Percentiles rank a stretch among this genome's conserved stretches.
These are phyloP conservation scores for Tiphia femorata DNA, from an alignment of 2,888 invertebrate genomes.

Conservation along the genomic window DNA sequence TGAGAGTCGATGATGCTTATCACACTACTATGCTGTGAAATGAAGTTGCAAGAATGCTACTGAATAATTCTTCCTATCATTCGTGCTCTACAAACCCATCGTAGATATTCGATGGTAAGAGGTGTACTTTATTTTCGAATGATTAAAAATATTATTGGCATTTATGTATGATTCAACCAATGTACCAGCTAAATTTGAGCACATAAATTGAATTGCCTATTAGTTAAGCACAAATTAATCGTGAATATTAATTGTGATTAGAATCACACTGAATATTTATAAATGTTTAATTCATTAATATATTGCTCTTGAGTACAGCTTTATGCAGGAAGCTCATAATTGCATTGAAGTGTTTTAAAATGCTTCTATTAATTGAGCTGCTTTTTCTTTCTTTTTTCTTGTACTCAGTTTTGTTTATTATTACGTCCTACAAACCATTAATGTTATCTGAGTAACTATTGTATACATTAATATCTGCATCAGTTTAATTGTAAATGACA, in stretches of 20 bases:
- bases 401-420: neutral
- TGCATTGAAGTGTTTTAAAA: too few species aligned
- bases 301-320: neutral
- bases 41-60: conserved; percentile 50
- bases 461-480: conserved; percentile 29
- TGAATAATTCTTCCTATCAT: conserved; percentile 46
- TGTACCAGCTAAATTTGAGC: too few species aligned
- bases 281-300: neutral
- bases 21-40: conserved; percentile 45
- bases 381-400: conserved; percentile 15
- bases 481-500: too few species aligned
- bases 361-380: neutral
- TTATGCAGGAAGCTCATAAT: neutral
- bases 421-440: conserved; percentile 33
- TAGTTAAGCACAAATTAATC: too few species aligned
- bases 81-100: conserved; percentile 57
- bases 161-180: neutral
- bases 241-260: too few species aligned
- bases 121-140: conserved; percentile 45
- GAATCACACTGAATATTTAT: too few species aligned
- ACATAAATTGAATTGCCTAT: too few species aligned
- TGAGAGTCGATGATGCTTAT: conserved; percentile 55
- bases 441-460: conserved; percentile 49
- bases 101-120: conserved; percentile 58
- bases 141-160: conserved; percentile 2